These are phyloP conservation scores for Sardina pilchardus DNA, from an alignment of 2,113 vertebrate species.

Conservation along the genomic window DNA sequence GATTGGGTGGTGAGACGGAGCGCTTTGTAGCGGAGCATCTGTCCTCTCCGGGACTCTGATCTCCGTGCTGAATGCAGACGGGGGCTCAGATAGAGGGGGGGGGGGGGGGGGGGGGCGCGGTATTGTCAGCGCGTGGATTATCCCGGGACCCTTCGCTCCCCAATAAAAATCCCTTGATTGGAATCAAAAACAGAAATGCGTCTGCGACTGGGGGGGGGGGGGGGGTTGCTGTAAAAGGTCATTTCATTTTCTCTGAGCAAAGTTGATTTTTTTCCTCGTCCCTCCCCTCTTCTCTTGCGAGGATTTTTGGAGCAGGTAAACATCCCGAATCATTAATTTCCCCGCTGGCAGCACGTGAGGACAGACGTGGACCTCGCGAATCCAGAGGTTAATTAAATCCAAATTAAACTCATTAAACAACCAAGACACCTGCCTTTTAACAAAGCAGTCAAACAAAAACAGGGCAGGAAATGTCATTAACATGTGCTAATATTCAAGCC, in stretches of 20 bases:
- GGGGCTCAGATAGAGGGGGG: background rate
- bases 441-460: conserved; percentile 62
- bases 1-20: background rate
- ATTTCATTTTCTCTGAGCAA: conserved; percentile 49
- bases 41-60: background rate
- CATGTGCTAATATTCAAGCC: conserved; percentile 66
- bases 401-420: conserved; percentile 72
- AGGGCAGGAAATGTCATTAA: conserved; percentile 62
- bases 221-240: conserved; percentile 46
- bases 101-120: background rate
- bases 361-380: conserved; percentile 57
- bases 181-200: conserved; percentile 64
- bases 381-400: conserved; percentile 74
- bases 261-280: conserved; percentile 57
- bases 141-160: conserved; percentile 54
- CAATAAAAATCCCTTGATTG: conserved; percentile 71
- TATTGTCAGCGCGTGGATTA: conserved; percentile 61
- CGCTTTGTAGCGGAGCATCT: background rate
- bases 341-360: conserved; percentile 36
- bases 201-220: conserved; percentile 38
- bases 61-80: background rate
- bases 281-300: conserved; percentile 40
- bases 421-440: conserved; percentile 70
- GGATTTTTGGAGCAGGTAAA: conserved; percentile 47
- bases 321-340: conserved; percentile 58